Evolutionary conservation across 2,888 invertebrate species (phyloP), one percentile per base, ranked within the genome.

Genomic region (Mesorhabditis belari): DNA sequence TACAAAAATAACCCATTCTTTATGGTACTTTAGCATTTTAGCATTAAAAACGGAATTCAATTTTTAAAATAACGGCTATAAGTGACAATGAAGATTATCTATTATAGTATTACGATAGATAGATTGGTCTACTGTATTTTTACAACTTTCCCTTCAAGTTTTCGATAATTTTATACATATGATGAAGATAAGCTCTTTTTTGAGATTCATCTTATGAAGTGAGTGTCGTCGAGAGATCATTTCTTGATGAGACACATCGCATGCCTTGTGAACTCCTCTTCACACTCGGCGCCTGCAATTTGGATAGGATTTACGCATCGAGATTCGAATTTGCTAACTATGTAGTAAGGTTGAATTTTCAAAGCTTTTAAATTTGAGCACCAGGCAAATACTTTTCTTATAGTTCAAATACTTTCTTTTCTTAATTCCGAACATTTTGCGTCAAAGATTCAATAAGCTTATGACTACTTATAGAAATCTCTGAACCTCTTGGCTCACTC

Each of bases 261-360:
- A 21, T 60, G 60, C 5, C 24, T 12, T 4, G 60, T 29, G 28
- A 69, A 69, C 49, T 64, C 51, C 25, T 63, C 55, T 56, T 66
- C 64, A 49, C 69, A 66, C 49, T 69, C 66, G 64, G 61, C 27
- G 3, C 69, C 69, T 23, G 28, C 65, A 63, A 49, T 29, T 3
- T 26, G 23, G 51, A 6, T 17, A 21, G 5, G 51, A 50, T 25
- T 17, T 23, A 26, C 19, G 26, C 28, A 17, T 19, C 9, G 12
- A 12, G 12, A 12, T 44, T 17, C 12, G n/a, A 17, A 17, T 44
- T 44, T 17, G 12, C 12, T 44, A 44, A 12, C 12, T 17, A 44
- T n/a, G n/a, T 17, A 44, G n/a, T 44, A 17, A 44, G n/a, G n/a
- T 44, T 44, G n/a, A 17, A 44, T 17, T 17, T 44, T 17, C n/a